A percentile compares a stretch with the other conserved stretches of the same genome.
Conservation (phyloP, 2,888 invertebrate genomes). For the Sisyra terminalis region DNA sequence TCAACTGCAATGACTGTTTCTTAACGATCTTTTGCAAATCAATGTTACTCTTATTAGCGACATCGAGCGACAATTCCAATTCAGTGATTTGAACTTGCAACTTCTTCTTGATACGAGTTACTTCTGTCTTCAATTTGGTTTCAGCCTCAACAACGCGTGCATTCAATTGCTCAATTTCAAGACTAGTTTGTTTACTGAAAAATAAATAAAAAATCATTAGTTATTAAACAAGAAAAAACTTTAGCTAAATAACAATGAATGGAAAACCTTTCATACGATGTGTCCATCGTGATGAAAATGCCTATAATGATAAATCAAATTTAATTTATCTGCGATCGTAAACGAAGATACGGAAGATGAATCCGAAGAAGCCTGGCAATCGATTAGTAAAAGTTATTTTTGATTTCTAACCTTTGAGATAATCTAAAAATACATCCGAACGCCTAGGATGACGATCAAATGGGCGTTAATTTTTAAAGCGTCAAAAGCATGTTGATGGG, state of each 20-base stretch:
- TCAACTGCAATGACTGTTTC: slow-evolving; percentile 84
- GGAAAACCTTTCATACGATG: too few species aligned
- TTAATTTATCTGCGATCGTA: too few species aligned
- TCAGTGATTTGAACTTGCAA: slow-evolving; percentile 95
- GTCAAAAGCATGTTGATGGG: too few species aligned
- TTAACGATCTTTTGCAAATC: slow-evolving; percentile 95
- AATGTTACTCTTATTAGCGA: slow-evolving; percentile 95
- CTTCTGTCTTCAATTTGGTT: slow-evolving; percentile 89
- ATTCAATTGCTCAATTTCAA: slow-evolving; percentile 92
- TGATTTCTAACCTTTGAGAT: too few species aligned
- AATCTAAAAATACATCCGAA: too few species aligned
- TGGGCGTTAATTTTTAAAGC: too few species aligned
- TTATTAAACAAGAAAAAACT: too few species aligned
- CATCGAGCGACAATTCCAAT: slow-evolving; percentile 89
- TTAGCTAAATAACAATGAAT: too few species aligned
- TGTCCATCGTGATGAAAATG: not conserved
- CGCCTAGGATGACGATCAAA: too few species aligned
- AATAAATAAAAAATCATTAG: slow-evolving; percentile 15
- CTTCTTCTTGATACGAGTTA: slow-evolving; percentile 97
- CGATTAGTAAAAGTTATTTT: too few species aligned
- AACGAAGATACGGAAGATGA: too few species aligned
- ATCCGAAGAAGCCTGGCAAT: too few species aligned
- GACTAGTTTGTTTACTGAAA: slow-evolving; percentile 87
- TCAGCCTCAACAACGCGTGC: slow-evolving; percentile 93
- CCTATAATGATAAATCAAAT: slow-evolving; percentile 1